These are phyloP conservation scores for Ommatoiulus sabulosus DNA, from an alignment of 2,888 invertebrate species.

Conservation along the genomic window DNA sequence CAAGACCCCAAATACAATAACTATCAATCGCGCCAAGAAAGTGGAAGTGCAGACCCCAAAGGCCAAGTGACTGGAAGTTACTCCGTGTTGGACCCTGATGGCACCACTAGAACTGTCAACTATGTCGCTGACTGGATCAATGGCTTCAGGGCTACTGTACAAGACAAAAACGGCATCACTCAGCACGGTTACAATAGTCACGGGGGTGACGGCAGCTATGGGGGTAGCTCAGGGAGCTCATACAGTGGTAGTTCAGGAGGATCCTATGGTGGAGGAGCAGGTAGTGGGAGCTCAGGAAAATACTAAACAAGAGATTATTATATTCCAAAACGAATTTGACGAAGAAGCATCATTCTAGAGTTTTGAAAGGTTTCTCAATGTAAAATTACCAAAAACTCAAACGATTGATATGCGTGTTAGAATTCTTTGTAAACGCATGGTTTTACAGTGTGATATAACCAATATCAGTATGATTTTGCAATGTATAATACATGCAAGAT, in stretches of 20 bases:
- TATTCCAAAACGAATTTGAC: no score
- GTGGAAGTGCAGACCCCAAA: slow-evolving; percentile 73
- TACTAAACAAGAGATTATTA: not conserved
- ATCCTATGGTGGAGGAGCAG: not conserved
- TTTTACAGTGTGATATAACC: no score
- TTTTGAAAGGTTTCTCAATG: no score
- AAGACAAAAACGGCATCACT: slow-evolving; percentile 57
- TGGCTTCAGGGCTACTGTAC: slow-evolving; percentile 60
- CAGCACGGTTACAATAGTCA: slow-evolving; percentile 54
- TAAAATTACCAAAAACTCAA: no score
- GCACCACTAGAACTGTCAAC: slow-evolving; percentile 77
- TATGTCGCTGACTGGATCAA: slow-evolving; percentile 73
- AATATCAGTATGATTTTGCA: no score
- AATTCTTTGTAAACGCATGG: no score
- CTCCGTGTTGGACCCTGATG: slow-evolving; percentile 80
- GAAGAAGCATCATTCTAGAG: no score
- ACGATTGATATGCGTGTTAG: no score
- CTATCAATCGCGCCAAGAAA: slow-evolving; percentile 79
- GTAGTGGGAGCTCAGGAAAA: not conserved
- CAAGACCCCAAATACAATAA: slow-evolving; percentile 80
- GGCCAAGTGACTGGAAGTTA: slow-evolving; percentile 81
- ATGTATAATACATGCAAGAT: no score
- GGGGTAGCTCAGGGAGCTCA: not conserved
- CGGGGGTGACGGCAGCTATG: slow-evolving; percentile 41
- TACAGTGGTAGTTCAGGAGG: not conserved